phyloP scores from a whole-genome alignment of 2,888 invertebrate species.

The Sthenelais limicola region DNA sequence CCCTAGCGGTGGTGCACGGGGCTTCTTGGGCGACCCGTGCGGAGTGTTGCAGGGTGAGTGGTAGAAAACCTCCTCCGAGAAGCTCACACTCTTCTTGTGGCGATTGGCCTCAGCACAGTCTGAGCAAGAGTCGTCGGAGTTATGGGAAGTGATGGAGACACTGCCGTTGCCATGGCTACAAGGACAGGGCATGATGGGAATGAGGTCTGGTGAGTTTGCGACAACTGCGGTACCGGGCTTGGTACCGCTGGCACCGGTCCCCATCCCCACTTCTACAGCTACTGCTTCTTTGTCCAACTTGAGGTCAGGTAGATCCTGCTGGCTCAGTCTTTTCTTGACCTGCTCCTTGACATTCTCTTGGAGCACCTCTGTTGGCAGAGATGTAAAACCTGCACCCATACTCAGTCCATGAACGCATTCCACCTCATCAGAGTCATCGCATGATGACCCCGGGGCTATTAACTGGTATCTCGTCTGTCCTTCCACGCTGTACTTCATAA shows the following conservation, averaged over 20 bases:
- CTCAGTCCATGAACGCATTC: slow-evolving; percentile 40
- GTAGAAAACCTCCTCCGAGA: slow-evolving; percentile 70
- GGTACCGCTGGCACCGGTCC: too few relatives aligned
- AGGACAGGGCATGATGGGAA: slow-evolving; percentile 42
- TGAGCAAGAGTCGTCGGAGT: slow-evolving; percentile 29
- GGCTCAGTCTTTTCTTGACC: slow-evolving; percentile 22
- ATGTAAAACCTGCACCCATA: slow-evolving; percentile 11
- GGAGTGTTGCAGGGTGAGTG: slow-evolving; percentile 58
- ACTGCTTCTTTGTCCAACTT: neutral
- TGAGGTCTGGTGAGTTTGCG: slow-evolving; percentile 41
- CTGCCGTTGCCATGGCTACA: neutral
- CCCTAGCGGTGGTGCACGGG: slow-evolving; percentile 12
- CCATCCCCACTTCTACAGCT: neutral
- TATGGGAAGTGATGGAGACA: neutral
- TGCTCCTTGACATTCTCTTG: slow-evolving; percentile 21
- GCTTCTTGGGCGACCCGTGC: slow-evolving; percentile 44
- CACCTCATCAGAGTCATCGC: neutral
- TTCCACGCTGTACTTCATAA: slow-evolving; percentile 50
- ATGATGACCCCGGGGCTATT: slow-evolving; percentile 23
- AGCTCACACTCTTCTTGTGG: slow-evolving; percentile 67
- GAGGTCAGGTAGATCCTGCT: slow-evolving; percentile 26
- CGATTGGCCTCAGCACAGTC: slow-evolving; percentile 30
- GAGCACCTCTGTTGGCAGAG: slow-evolving; percentile 34
- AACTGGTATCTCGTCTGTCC: slow-evolving; percentile 49
- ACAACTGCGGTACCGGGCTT: neutral